These are phyloP conservation scores for Ateles fusciceps DNA, from an alignment of 2,797 vertebrate species.

Conservation along the genomic window DNA sequence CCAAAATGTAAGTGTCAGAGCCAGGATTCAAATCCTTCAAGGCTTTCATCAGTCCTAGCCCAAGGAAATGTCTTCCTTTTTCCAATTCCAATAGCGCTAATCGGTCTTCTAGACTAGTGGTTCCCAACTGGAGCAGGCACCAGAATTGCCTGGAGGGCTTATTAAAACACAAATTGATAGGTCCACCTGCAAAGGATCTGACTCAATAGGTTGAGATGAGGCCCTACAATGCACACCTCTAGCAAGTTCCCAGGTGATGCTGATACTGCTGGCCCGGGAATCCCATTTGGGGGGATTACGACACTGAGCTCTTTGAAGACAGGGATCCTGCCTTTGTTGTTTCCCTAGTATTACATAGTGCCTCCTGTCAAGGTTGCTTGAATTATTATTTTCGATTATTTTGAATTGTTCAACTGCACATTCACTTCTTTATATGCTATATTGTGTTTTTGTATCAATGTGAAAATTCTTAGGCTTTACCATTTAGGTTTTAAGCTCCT, in stretches of 20 bases:
- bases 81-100: not conserved
- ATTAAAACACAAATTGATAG: not conserved
- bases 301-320: not conserved
- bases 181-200: not conserved
- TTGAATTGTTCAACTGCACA: not conserved
- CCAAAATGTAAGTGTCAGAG: not conserved
- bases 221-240: not conserved
- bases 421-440: not conserved
- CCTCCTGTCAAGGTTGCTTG: not conserved
- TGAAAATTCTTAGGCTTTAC: constrained; percentile 17
- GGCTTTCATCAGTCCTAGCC: not conserved
- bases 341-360: not conserved
- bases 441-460: not conserved
- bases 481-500: not conserved
- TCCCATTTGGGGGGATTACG: not conserved
- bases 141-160: not conserved
- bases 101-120: not conserved
- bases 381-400: not conserved
- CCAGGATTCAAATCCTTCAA: not conserved
- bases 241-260: not conserved
- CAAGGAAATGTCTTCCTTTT: not conserved
- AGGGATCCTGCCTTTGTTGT: not conserved
- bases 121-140: not conserved
- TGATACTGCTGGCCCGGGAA: not conserved
- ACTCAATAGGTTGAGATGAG: not conserved